These are phyloP conservation scores for Meta bourneti DNA, from an alignment of 2,888 invertebrate genomes.

Conservation along the genomic window DNA sequence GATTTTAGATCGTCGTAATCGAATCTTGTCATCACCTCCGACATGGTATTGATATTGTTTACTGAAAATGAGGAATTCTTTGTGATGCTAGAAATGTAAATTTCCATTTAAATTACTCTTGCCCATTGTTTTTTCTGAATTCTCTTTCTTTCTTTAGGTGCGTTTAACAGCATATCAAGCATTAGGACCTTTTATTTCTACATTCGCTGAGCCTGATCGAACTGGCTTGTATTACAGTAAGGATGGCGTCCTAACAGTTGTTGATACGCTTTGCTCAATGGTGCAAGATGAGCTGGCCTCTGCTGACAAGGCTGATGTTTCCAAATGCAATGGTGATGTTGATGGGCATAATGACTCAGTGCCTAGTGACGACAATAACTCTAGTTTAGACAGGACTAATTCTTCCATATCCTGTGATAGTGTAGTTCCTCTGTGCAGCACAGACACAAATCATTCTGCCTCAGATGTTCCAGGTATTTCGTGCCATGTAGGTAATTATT, in stretches of 20 bases:
- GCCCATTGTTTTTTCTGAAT: not conserved
- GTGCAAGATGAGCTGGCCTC: not conserved
- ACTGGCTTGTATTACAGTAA: constrained; percentile 82
- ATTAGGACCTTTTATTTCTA: constrained; percentile 89
- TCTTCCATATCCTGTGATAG: constrained; percentile 72
- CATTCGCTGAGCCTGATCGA: constrained; percentile 86
- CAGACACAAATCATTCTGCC: constrained; percentile 49
- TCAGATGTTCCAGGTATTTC: constrained; percentile 58
- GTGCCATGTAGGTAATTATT: constrained; percentile 69
- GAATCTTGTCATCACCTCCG: not conserved
- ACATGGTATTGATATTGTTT: not conserved
- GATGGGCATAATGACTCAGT: not conserved
- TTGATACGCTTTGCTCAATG: constrained; percentile 30
- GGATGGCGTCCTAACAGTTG: constrained; percentile 66
- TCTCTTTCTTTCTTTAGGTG: constrained; percentile 82
- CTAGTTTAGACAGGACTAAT: constrained; percentile 68
- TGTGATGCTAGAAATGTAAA: too few relatives aligned
- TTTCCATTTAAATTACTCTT: too few relatives aligned
- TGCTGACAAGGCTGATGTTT: constrained; percentile 7
- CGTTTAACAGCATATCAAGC: constrained; percentile 86
- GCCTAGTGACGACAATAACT: constrained; percentile 33
- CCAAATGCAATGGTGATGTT: not conserved
- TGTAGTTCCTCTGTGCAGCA: constrained; percentile 67
- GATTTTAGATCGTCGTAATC: too few relatives aligned
- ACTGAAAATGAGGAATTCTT: too few relatives aligned